Base-by-base conservation (phyloP, 2,797 vertebrate species). In the Silurus lanzhouensis region DNA sequence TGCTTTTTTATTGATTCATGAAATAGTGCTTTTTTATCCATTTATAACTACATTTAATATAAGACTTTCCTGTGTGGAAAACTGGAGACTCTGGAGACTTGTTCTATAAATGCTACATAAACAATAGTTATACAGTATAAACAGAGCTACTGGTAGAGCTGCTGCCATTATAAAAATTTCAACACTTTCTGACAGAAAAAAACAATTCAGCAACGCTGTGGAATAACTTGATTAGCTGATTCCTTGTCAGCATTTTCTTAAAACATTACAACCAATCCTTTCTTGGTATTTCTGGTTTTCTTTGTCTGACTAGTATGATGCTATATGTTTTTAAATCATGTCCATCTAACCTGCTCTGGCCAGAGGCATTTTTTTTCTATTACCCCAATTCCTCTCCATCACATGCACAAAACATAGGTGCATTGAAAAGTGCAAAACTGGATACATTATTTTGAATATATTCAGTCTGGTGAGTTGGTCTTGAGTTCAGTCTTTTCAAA, bases 381-480 rank as follows among this genome's bases (percentile, higher is more conserved):
- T 74, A 57, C 7, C 25, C 4, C 22, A 44, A 64, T 57, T 70
- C 31, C 15, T 55, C 58, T 17, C 57, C 38, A 71, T 70, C 55
- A 81, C 48, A 44, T 44, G 38, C n/a, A 25, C 60, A 64, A 27
- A 44, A 25, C 8, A 38, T 75, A 75, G 22, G 75, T 77, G 55
- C 25, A 58, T 60, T 77, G 63, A 63, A 80, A 84, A 64, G 48
- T 38, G 17, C 8, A 31, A 85, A 72, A 63, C 46, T 61, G 27
- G 55, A 81, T 81, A 19, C 31, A 46, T 19, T 20, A 63, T 57
- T 81, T 22, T 57, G 61, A 67, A 48, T 22, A 44, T 25, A 55
- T 57, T 81, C 60, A 57, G 9, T 64, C 46, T 74, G 19, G 64
- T 64, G 25, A 27, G 61, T 17, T 52, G 46, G 25, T 20, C 44